Evolutionary conservation across 2,888 invertebrate species (phyloP).

Genomic region (Linnaemya tessellans): DNA sequence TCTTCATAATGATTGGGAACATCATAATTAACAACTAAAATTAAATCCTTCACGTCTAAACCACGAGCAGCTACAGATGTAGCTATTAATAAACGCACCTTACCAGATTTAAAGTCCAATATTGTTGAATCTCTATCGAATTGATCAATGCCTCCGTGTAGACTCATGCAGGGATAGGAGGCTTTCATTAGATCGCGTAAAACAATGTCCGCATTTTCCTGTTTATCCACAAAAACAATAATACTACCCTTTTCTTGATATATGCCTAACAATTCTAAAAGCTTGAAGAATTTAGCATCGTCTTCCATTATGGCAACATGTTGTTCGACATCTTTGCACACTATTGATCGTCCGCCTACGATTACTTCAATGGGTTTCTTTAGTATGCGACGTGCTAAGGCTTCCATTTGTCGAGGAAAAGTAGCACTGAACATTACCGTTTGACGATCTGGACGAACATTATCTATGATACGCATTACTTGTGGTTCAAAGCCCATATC

Average conservation of each 20-base stretch:
- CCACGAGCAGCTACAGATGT: slow-evolving; percentile 99
- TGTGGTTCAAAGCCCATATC: slow-evolving; percentile 98
- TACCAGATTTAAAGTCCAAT: slow-evolving; percentile 97
- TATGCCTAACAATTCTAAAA: slow-evolving; percentile 97
- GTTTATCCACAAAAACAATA: slow-evolving; percentile 99
- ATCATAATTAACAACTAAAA: slow-evolving; percentile 99
- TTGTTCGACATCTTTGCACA: slow-evolving; percentile 99
- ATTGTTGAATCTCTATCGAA: slow-evolving; percentile 99
- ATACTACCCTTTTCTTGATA: slow-evolving; percentile 96
- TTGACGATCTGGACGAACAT: slow-evolving; percentile 97
- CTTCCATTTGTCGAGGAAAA: slow-evolving; percentile 99
- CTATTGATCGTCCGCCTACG: slow-evolving; percentile 97
- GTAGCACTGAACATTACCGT: slow-evolving; percentile 99
- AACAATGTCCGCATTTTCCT: slow-evolving; percentile 97
- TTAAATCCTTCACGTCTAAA: slow-evolving; percentile 98
- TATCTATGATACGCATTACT: slow-evolving; percentile 97
- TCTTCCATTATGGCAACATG: slow-evolving; percentile 96
- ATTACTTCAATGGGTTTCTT: slow-evolving; percentile 98
- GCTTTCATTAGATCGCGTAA: slow-evolving; percentile 97
- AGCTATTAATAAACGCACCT: slow-evolving; percentile 95
- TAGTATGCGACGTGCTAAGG: slow-evolving; percentile 95
- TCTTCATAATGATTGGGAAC: slow-evolving; percentile 99
- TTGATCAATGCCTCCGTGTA: slow-evolving; percentile 99
- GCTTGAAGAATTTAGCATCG: slow-evolving; percentile 98
- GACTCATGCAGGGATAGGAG: slow-evolving; percentile 97